Base-by-base conservation (phyloP, 2,113 vertebrate genomes). In the Xiphorhynchus elegans region DNA sequence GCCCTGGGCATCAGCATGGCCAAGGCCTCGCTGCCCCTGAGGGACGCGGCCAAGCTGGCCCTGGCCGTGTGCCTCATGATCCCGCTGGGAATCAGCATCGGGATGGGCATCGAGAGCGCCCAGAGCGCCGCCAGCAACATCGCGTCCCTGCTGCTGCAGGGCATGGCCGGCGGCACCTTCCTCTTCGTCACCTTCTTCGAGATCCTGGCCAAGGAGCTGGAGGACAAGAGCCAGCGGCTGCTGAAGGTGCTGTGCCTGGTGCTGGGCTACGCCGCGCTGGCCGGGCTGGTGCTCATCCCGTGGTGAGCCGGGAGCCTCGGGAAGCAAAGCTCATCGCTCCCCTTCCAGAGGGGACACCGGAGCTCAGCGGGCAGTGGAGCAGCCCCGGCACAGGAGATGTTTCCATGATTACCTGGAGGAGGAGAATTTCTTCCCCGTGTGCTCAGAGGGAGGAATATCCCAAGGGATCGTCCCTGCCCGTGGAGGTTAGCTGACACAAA, bases 131-230 rank as follows among this genome's bases (percentile, higher is more conserved):
- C 98, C 11, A 97, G 98, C 88, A 83, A 67, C 42, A 44, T 99
- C 6, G 90, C 96, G 0, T 99, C 99, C 0, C 98, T 98, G 84
- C 97, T 99, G 67, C 98, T 99, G 68, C 99, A 99, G 89, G 99
- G 99, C 29, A 5, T 99, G 1, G 98, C 99, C 0, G 98, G 98
- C 0, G 99, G 99, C 29, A 99, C 99, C 9, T 99, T 99, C 96
- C 97, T 99, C 24, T 99, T 99, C 7, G 88, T 99, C 90, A 99
- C 98, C 55, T 99, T 99, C 97, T 98, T 99, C 7, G 99, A 99
- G 98, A 98, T 99, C 89, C 97, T 99, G 49, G 98, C 97, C 1
- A 98, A 97, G 79, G 99, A 99, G 95, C 91, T 99, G 95, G 98
- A 99, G n/a, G 98, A 99, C 24, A 99, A 99, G 91, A 98, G 68